A percentile compares a stretch with the other conserved stretches of the same genome.
Evolutionary conservation across 2,113 vertebrate genomes (phyloP).

Genomic region (Campylomormyrus numenius): DNA sequence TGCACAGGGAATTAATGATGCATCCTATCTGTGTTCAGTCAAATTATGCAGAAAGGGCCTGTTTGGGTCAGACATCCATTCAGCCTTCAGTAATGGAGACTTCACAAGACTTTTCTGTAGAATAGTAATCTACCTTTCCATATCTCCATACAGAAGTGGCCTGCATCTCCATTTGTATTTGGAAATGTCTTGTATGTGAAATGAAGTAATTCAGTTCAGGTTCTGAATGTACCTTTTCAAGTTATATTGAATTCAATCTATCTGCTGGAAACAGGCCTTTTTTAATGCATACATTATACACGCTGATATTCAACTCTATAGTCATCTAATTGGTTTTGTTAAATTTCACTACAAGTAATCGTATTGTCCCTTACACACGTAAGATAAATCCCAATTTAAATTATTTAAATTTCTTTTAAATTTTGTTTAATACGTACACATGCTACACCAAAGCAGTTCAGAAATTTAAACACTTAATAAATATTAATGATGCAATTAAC

Average conservation of each 20-base stretch:
- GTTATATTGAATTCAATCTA: not conserved
- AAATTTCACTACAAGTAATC: not conserved
- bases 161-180: conserved; percentile 76
- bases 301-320: not conserved
- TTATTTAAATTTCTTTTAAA: not conserved
- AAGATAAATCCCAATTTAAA: not conserved
- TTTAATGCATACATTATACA: not conserved
- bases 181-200: conserved; percentile 75
- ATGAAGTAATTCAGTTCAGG: conserved; percentile 74
- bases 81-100: conserved; percentile 32
- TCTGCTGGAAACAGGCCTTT: not conserved
- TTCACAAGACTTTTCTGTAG: conserved; percentile 44
- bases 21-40: conserved; percentile 65
- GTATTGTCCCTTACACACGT: not conserved
- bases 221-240: conserved; percentile 44
- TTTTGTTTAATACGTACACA: not conserved
- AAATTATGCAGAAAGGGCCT: conserved; percentile 54
- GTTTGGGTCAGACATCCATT: conserved; percentile 54
- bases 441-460: not conserved
- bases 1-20: not conserved
- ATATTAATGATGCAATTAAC: not conserved
- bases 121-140: conserved; percentile 23
- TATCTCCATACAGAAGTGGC: conserved; percentile 57
- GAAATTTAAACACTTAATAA: not conserved
- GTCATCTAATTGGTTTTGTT: not conserved